These are phyloP conservation scores for Lagopus muta DNA, from an alignment of 2,113 vertebrate genomes.

Conservation along the genomic window DNA sequence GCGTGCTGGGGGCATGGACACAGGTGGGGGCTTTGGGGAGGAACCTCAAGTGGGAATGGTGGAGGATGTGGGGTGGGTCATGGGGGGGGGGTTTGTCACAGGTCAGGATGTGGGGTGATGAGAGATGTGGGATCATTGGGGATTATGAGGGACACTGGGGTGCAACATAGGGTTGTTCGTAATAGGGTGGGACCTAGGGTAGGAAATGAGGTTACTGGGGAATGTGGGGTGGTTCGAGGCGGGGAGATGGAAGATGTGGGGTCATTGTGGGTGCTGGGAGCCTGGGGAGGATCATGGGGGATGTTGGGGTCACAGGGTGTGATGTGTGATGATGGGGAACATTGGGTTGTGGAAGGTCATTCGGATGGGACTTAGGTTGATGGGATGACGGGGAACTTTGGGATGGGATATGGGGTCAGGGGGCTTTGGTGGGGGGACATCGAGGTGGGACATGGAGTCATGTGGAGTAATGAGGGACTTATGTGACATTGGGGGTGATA, in stretches of 20 bases:
- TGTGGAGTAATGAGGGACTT: too few species aligned
- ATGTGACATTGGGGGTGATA: too few species aligned
- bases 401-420: too few species aligned
- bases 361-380: too few species aligned
- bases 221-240: not conserved
- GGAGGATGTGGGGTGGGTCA: not conserved
- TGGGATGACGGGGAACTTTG: too few species aligned
- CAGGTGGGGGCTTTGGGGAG: not conserved
- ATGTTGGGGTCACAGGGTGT: too few species aligned
- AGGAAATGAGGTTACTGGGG: not conserved
- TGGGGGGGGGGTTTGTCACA: too few species aligned
- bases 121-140: not conserved
- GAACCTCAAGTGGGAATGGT: too few species aligned
- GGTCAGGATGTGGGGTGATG: not conserved
- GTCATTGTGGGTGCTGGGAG: not conserved
- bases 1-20: slow-evolving; percentile 87
- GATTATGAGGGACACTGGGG: not conserved
- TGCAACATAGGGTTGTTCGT: not conserved
- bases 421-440: too few species aligned
- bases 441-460: too few species aligned
- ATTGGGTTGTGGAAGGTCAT: too few species aligned
- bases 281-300: not conserved
- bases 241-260: not conserved
- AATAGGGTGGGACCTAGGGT: not conserved
- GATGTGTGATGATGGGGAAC: not conserved